Base-by-base conservation (phyloP, 2,797 vertebrate species). In the Mycteria americana region DNA sequence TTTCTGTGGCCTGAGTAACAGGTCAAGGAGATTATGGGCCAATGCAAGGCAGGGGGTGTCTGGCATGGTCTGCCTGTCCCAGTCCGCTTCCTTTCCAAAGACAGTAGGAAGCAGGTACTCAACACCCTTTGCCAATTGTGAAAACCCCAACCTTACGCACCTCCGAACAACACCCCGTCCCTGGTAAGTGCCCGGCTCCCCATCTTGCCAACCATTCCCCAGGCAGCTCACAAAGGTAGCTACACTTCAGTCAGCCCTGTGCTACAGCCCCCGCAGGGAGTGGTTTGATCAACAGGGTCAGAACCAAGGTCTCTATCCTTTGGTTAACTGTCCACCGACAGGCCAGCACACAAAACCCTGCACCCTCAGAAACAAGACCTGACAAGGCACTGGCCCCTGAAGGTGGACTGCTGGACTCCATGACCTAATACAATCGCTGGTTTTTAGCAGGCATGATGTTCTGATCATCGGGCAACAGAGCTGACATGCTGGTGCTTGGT, bases 401-500 rank as follows among this genome's bases (percentile, higher is more conserved):
- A 51, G 75, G 28, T 63, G 94, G 54, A 37, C 90, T 74, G 86
- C 78, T 86, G 93, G 88, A 56, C 62, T 30, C 73, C 62, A 22
- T 51, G 76, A 84, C 80, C 85, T 89, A 51, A 92, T 50, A 27
- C 24, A 62, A n/a, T 19, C 2, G 2, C 79, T 56, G 88, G 7
- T 33, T 60, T 81, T 93, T 50, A 85, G 73, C 88, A 43, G 75
- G 53, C 11, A 16, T 25, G 64, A 62, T 68, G 87, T 68, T 60
- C 79, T 51, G 79, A 68, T 80, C 77, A 46, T 27, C 74, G 73
- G 73, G 89, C 72, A 76, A 3, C 41, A 27, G 89, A 76, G 82
- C 79, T 65, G 91, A 75, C 94, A n/a, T 76, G 95, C 86, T 70
- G 81, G 23, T 65, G 82, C 88, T 92, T 41, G 56, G 85, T 75